Evolutionary conservation across 2,888 invertebrate species (phyloP).

Genomic region (Sphecodes monilicornis): DNA sequence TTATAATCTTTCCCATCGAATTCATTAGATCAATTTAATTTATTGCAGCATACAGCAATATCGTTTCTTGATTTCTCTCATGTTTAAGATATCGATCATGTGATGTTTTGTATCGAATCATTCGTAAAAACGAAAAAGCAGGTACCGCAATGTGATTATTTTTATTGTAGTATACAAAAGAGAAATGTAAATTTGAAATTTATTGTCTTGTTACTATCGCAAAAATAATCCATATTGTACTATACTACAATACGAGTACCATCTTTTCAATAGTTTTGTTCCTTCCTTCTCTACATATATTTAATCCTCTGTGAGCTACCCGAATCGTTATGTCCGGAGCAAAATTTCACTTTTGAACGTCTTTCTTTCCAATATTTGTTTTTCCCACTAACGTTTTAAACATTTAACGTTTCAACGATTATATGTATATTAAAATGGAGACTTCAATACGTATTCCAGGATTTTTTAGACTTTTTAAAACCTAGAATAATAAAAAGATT

Average conservation of each 20-base stretch:
- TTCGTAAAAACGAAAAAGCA: background rate
- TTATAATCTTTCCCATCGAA: background rate
- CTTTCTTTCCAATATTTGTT: background rate
- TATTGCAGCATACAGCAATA: slow-evolving; percentile 6
- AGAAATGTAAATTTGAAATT: slow-evolving; percentile 25
- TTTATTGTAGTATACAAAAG: slow-evolving; percentile 27
- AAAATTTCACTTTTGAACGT: too few species aligned
- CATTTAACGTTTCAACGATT: background rate
- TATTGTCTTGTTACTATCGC: slow-evolving; percentile 19
- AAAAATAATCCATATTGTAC: slow-evolving; percentile 17
- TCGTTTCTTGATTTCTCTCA: slow-evolving; percentile 21
- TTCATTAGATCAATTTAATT: slow-evolving; percentile 21
- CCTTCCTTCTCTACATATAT: background rate
- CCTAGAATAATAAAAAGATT: background rate
- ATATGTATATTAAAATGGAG: too few species aligned
- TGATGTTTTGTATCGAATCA: slow-evolving; percentile 5
- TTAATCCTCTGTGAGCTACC: background rate
- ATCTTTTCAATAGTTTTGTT: background rate
- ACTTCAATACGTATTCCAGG: background rate
- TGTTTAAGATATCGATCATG: slow-evolving; percentile 2
- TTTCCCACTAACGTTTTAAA: background rate
- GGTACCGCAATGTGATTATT: slow-evolving; percentile 23
- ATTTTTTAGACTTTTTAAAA: background rate
- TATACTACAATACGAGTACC: slow-evolving; percentile 12
- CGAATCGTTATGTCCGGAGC: too few species aligned